Evolutionary conservation across 2,888 invertebrate genomes (phyloP), one percentile per base, ranked within the genome.

Genomic region (Synergus gifuensis): DNA sequence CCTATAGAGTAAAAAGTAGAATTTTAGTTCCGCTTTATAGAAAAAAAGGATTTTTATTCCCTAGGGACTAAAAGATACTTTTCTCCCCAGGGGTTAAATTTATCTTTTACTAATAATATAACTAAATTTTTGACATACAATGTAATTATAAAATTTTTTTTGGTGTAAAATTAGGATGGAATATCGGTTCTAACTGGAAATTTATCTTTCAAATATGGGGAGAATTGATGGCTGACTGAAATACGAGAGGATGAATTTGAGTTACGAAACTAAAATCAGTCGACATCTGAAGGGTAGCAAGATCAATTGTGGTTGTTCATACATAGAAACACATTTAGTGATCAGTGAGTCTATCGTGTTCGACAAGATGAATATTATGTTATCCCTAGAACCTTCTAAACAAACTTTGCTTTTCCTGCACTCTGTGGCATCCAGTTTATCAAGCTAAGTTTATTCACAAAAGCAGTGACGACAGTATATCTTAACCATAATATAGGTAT

Each of bases 341-440:
- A 73, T 54, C 28, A 16, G 54, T 11, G 14, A 73, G 49, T 73
- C 54, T 54, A 73, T 73, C n/a, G 54, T 22, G 28, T 54, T 73
- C 73, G 54, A 54, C 49, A 36, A 73, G 73, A 54, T 73, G 54
- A 73, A 54, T 11, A 69, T 69, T 73, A 54, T 73, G 36, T 28
- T 54, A n/a, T 40, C 16, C 73, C 11, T 4, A 40, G 54, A 73
- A 49, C 54, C 22, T 60, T 60, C 9, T 18, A 12, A 60, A 73
- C 54, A 22, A 49, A 36, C 28, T 66, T 66, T 66, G 66, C n/a
- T 44, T 28, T 28, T 64, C 42, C 28, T 64, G n/a, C 42, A n/a
- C 40, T 64, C 64, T 36, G 16, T 69, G 69, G 49, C 28, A 49
- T 49, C 28, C 14, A 67, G 67, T 67, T 67, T 18, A 67, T 67